phyloP scores from a whole-genome alignment of 2,797 vertebrate species.

The Sarcophilus harrisii region DNA sequence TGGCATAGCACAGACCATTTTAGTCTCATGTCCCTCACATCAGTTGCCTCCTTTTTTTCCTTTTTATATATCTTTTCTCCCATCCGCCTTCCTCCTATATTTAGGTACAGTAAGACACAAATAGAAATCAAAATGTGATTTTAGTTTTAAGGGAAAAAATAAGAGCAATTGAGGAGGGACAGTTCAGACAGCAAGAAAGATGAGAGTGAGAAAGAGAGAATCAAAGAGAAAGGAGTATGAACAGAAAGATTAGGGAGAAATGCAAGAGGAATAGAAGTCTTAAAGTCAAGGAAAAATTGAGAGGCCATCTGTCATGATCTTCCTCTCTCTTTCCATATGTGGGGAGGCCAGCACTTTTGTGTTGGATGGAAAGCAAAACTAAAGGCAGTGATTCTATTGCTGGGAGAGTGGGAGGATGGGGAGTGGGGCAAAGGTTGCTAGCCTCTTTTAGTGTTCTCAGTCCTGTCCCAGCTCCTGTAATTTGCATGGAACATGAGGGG shows the following conservation, averaged over 20 bases:
- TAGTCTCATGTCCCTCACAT: not conserved
- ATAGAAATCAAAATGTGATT: slow-evolving; percentile 2
- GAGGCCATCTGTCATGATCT: slow-evolving; percentile 6
- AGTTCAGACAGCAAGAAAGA: not conserved
- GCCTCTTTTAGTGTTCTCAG: not conserved
- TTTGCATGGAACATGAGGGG: not conserved
- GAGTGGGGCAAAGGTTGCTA: not conserved
- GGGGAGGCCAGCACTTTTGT: not conserved
- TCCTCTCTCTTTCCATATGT: not conserved
- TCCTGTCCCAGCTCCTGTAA: not conserved
- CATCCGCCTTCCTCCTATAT: not conserved
- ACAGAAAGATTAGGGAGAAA: not conserved
- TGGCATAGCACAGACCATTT: not conserved
- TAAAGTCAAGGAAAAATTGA: not conserved
- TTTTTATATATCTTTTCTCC: not conserved
- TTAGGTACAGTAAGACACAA: slow-evolving; percentile 23
- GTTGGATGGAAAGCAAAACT: not conserved
- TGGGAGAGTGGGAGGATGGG: not conserved
- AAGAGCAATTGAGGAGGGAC: not conserved
- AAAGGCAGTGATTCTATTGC: not conserved
- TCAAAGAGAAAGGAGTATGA: not conserved
- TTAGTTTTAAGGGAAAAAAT: not conserved
- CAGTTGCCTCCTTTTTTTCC: not conserved
- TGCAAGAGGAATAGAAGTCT: not conserved
- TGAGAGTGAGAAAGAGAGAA: not conserved